phyloP scores from a whole-genome alignment of 2,888 invertebrate species.

The Timema podura region DNA sequence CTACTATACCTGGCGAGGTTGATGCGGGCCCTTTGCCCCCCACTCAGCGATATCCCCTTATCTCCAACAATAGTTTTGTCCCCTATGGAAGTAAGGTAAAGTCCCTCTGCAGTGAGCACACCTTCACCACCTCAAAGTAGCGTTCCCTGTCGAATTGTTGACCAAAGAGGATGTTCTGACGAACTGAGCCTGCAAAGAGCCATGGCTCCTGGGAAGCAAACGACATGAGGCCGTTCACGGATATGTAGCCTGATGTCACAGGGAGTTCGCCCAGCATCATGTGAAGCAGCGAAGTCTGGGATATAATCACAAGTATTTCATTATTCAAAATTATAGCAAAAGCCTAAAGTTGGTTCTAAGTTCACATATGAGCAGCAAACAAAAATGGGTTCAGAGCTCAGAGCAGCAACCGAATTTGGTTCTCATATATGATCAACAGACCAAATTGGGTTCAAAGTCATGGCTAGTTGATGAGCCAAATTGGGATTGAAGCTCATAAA shows the following conservation, averaged over 20 bases:
- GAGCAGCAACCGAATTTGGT: too few relatives aligned
- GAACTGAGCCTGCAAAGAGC: constrained; percentile 76
- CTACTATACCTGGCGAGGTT: constrained; percentile 45
- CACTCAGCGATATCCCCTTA: constrained; percentile 76
- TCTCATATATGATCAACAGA: too few relatives aligned
- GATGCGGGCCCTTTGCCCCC: constrained; percentile 78
- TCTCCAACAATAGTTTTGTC: constrained; percentile 85
- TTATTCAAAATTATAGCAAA: too few relatives aligned
- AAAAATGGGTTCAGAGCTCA: too few relatives aligned
- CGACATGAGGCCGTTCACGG: constrained; percentile 64
- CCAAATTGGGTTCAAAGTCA: too few relatives aligned
- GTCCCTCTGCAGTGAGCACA: constrained; percentile 70
- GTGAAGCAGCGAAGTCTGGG: constrained; percentile 36
- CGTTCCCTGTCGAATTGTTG: constrained; percentile 63
- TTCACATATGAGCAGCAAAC: too few relatives aligned
- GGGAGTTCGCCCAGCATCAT: constrained; percentile 50
- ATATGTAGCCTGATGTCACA: constrained; percentile 42
- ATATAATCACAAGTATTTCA: too few relatives aligned
- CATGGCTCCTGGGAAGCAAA: constrained; percentile 89
- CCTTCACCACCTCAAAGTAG: constrained; percentile 62
- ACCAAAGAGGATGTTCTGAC: constrained; percentile 92
- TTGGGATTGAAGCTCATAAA: too few relatives aligned
- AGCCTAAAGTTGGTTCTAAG: too few relatives aligned
- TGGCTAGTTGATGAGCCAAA: too few relatives aligned
- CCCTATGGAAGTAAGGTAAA: constrained; percentile 73